Evolutionary conservation across 2,113 vertebrate species (phyloP), one percentile per base, ranked within the genome.

Genomic region (Gila orcuttii): DNA sequence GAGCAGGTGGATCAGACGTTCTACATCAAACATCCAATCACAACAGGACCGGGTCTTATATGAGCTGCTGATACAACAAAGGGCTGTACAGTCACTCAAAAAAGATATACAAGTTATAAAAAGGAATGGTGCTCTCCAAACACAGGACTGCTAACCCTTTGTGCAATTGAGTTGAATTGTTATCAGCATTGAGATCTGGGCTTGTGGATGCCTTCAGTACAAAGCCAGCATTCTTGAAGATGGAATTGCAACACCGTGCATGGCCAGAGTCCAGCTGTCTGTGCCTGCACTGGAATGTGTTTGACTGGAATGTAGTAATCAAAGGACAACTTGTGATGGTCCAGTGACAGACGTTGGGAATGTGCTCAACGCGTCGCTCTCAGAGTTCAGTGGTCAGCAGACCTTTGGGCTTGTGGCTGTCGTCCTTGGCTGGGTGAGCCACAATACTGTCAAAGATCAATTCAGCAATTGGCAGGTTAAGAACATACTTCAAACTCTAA

Each of bases 381-480:
- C 91, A 99, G 88, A 99, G 98, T 91, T 99, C 97, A 85, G 98
- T 98, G 87, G 97, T 99, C 91, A 99, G 95, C 90, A 98, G 96
- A 91, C 96, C 96, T 90, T 95, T 96, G 10, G 91, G 93, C 92
- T 93, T 96, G 90, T 92, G 17, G 89, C 94, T 95, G 62, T 93
- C 90, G 33, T 94, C 92, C 15, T 89, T 88, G 84, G 88, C 74
- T 10, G 88, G 89, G 64, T 88, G 91, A 89, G n/a, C 88, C 86
- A 77, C 89, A 89, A 87, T 39, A 91, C 95, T 95, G 91, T 0
- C 10, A 84, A 83, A 79, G 42, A 79, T 36, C 52, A 60, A 52
- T 76, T 52, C 42, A 76, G 13, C n/a, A 50, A 3, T 76, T 50
- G 12, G 33, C 3, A 4, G 23, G 33, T 69, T 39, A 11, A 71